Conservation (phyloP, 2,797 vertebrate genomes). For the Bovichtus diacanthus region DNA sequence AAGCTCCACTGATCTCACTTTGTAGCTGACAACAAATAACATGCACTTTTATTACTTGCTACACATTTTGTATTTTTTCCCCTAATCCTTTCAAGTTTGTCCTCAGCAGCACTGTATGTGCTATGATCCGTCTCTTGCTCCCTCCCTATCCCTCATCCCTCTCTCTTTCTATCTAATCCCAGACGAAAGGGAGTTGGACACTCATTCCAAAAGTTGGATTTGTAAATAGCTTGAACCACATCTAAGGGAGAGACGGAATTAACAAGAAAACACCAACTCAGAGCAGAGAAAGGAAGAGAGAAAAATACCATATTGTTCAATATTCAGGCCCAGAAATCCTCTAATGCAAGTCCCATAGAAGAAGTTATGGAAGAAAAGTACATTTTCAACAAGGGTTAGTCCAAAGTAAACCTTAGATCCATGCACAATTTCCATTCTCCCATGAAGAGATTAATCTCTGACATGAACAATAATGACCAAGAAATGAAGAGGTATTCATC, state of each 20-base stretch:
- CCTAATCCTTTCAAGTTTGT: conserved; percentile 85
- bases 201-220: conserved; percentile 86
- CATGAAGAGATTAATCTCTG: conserved; percentile 25
- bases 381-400: conserved; percentile 37
- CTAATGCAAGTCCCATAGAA: conserved; percentile 49
- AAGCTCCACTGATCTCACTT: conserved; percentile 88
- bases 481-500: conserved; percentile 10
- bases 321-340: conserved; percentile 61
- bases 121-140: conserved; percentile 61
- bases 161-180: conserved; percentile 85
- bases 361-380: conserved; percentile 41
- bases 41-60: conserved; percentile 87
- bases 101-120: conserved; percentile 75
- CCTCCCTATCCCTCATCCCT: conserved; percentile 78
- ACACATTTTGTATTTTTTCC: conserved; percentile 86
- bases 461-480: conserved; percentile 26
- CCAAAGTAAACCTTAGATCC: conserved; percentile 52
- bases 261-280: conserved; percentile 80
- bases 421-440: conserved; percentile 35
- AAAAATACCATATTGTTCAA: conserved; percentile 62
- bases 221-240: conserved; percentile 79
- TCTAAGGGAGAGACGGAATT: conserved; percentile 84
- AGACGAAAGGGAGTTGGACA: conserved; percentile 85
- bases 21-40: conserved; percentile 89
- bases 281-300: conserved; percentile 54